Evolutionary conservation across 2,888 invertebrate genomes (phyloP).

Genomic region (Acronicta leporina): DNA sequence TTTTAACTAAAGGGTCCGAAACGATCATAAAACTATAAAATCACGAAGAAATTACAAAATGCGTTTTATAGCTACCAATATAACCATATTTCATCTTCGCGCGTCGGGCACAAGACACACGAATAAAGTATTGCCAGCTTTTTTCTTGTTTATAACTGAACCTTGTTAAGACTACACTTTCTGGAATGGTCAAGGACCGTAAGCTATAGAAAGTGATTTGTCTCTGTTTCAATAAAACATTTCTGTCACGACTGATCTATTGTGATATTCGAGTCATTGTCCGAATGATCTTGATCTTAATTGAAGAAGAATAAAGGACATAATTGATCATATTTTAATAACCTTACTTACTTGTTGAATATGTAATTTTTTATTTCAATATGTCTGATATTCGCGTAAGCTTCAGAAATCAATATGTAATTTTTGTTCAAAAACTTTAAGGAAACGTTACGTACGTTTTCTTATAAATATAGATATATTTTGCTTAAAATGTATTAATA

Average conservation of each 20-base stretch:
- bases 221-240: conserved; percentile 73
- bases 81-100: conserved; percentile 85
- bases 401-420: too few relatives aligned
- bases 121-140: conserved; percentile 57
- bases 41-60: conserved; percentile 80
- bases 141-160: conserved; percentile 70
- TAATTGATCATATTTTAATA: conserved; percentile 44
- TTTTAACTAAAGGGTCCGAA: conserved; percentile 73
- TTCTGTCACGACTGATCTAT: conserved; percentile 80
- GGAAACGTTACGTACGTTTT: too few relatives aligned
- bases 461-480: not conserved
- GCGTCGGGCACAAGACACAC: conserved; percentile 64
- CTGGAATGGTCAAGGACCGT: conserved; percentile 82
- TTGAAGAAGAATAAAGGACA: conserved; percentile 58
- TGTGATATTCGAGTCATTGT: conserved; percentile 68
- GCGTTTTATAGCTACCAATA: conserved; percentile 81
- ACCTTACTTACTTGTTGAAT: conserved; percentile 13
- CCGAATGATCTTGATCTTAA: conserved; percentile 80
- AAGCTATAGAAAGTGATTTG: conserved; percentile 76
- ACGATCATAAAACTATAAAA: conserved; percentile 83
- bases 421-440: not conserved
- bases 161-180: conserved; percentile 75
- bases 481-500: not conserved
- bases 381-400: too few relatives aligned
- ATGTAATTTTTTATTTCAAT: too few relatives aligned